A percentile compares a stretch with the other conserved stretches of the same genome.
Evolutionary conservation across 2,888 invertebrate genomes (phyloP).

Genomic region (Rotaria sp.): DNA sequence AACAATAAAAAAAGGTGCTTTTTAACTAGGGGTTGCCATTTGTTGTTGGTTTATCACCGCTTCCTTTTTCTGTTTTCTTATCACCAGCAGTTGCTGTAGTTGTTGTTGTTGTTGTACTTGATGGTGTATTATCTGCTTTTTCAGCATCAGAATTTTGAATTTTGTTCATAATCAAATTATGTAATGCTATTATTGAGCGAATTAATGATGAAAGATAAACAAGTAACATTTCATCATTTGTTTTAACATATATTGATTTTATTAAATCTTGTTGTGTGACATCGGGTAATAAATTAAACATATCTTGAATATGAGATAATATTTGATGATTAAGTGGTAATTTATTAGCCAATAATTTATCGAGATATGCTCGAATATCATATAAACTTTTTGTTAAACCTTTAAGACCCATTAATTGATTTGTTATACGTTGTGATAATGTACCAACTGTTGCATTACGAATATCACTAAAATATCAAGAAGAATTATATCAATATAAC

Average conservation of each 20-base stretch:
- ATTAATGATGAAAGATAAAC: conserved; percentile 94
- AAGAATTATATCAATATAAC: neutral
- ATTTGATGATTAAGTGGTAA: conserved; percentile 97
- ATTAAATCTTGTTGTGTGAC: conserved; percentile 65
- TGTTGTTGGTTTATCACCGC: conserved; percentile 20
- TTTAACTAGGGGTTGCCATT: neutral
- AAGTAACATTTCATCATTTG: conserved; percentile 96
- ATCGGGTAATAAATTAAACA: conserved; percentile 37
- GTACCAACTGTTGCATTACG: conserved; percentile 89
- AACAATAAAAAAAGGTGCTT: neutral
- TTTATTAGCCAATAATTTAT: conserved; percentile 71
- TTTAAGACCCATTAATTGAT: conserved; percentile 85
- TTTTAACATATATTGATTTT: conserved; percentile 89
- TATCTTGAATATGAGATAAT: conserved; percentile 71
- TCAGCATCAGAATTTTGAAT: conserved; percentile 57
- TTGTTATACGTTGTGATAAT: conserved; percentile 89
- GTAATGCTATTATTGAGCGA: conserved; percentile 88
- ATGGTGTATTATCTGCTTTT: neutral
- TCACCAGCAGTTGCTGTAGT: neutral
- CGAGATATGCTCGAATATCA: conserved; percentile 83
- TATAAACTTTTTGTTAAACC: conserved; percentile 84
- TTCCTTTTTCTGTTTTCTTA: conserved; percentile 24
- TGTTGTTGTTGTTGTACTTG: neutral
- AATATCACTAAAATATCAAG: conserved; percentile 50
- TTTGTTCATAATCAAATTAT: conserved; percentile 98